These are phyloP conservation scores for Sebastes aleutianus DNA, from an alignment of 2,797 vertebrate species.

Conservation along the genomic window DNA sequence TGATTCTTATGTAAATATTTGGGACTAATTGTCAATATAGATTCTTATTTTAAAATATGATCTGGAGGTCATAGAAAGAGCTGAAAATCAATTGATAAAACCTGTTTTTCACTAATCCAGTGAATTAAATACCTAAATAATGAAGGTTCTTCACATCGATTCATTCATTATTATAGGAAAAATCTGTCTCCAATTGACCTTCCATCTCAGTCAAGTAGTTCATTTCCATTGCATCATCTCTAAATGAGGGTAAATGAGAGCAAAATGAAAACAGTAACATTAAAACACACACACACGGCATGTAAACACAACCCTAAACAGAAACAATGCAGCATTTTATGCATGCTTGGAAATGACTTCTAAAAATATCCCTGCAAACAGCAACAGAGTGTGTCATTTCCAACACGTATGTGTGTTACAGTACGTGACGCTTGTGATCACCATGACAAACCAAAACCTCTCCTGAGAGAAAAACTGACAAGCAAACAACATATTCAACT, in stretches of 20 bases:
- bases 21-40: not conserved
- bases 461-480: not conserved
- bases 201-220: not conserved
- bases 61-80: not conserved
- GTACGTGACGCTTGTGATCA: not conserved
- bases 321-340: not conserved
- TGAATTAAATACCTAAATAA: too few relatives aligned
- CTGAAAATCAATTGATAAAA: too few relatives aligned
- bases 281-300: not conserved
- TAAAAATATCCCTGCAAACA: not conserved
- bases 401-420: not conserved
- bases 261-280: not conserved
- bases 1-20: not conserved
- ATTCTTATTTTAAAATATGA: not conserved
- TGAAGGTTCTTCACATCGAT: not conserved
- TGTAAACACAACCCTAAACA: not conserved
- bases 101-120: not conserved
- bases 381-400: not conserved
- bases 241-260: not conserved
- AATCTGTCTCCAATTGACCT: not conserved
- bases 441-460: constrained; percentile 23
- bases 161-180: not conserved
- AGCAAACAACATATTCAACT: not conserved
- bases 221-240: not conserved
- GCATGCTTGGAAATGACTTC: not conserved